phyloP scores from a whole-genome alignment of 2,113 vertebrate genomes.

The Trogon melanurus region DNA sequence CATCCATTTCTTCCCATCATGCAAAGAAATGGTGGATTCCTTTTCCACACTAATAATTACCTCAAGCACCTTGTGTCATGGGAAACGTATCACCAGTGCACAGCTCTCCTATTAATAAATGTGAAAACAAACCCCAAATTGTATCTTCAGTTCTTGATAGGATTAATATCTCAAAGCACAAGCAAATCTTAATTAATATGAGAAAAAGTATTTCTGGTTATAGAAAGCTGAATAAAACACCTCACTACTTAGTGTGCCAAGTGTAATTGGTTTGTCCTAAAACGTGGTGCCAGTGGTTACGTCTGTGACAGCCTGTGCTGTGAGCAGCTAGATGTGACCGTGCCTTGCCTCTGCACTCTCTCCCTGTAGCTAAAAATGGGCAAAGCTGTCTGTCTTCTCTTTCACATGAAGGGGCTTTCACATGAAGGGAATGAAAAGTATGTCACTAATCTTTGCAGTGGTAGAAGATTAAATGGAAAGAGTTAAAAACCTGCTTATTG shows the following conservation, averaged over 20 bases:
- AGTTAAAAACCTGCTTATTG: background rate
- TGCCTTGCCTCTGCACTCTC: fast-evolving
- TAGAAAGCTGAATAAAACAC: background rate
- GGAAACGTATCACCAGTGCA: background rate
- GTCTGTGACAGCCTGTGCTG: fast-evolving
- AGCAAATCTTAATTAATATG: background rate
- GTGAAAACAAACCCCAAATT: background rate
- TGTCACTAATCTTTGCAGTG: background rate
- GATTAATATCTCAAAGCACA: background rate
- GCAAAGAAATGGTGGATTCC: background rate
- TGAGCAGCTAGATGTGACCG: background rate
- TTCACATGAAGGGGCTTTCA: background rate
- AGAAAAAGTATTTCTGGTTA: background rate
- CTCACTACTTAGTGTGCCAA: background rate
- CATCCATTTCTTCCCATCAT: background rate
- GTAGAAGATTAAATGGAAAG: background rate
- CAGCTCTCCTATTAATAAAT: background rate
- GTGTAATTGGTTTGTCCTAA: background rate
- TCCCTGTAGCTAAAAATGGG: background rate
- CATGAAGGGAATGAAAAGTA: background rate
- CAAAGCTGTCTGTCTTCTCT: background rate
- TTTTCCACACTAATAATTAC: background rate
- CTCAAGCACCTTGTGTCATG: background rate
- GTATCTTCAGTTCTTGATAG: background rate
- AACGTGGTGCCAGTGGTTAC: background rate